phyloP scores from a whole-genome alignment of 2,113 vertebrate species.

The Thymallus thymallus region DNA sequence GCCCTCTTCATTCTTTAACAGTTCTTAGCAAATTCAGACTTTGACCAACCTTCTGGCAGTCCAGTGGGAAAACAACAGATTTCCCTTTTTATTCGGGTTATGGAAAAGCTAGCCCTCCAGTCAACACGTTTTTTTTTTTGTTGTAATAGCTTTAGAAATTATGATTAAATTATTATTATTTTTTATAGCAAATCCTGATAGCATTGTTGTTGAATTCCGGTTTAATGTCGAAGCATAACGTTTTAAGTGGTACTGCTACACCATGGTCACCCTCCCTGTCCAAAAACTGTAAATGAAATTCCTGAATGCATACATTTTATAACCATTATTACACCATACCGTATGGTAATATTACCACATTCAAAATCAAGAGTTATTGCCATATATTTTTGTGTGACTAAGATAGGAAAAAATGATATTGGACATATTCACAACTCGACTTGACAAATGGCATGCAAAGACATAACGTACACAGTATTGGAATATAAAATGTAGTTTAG shows the following conservation, averaged over 20 bases:
- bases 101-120: conserved; percentile 3
- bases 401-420: conserved; percentile 34
- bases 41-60: neutral
- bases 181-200: conserved; percentile 38
- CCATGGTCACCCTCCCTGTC: conserved; percentile 38
- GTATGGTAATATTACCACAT: conserved; percentile 59
- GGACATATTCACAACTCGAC: conserved; percentile 60
- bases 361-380: conserved; percentile 75
- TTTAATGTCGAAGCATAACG: conserved; percentile 65
- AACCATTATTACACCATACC: conserved; percentile 40
- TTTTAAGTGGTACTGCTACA: conserved; percentile 37
- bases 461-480: conserved; percentile 35
- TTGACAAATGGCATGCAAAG: conserved; percentile 72
- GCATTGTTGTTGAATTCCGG: conserved; percentile 48
- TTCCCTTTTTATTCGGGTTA: neutral
- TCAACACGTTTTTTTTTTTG: neutral
- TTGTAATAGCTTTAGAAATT: neutral
- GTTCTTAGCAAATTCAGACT: neutral
- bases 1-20: conserved; percentile 34
- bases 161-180: neutral
- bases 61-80: neutral
- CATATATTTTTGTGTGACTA: conserved; percentile 67
- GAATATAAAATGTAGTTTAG: conserved; percentile 55
- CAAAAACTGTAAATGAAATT: conserved; percentile 51
- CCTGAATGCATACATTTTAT: conserved; percentile 60